Percentiles rank a stretch among this genome's conserved stretches.
Evolutionary conservation across 2,113 vertebrate species (phyloP).

Genomic region (Vanacampus margaritifer): DNA sequence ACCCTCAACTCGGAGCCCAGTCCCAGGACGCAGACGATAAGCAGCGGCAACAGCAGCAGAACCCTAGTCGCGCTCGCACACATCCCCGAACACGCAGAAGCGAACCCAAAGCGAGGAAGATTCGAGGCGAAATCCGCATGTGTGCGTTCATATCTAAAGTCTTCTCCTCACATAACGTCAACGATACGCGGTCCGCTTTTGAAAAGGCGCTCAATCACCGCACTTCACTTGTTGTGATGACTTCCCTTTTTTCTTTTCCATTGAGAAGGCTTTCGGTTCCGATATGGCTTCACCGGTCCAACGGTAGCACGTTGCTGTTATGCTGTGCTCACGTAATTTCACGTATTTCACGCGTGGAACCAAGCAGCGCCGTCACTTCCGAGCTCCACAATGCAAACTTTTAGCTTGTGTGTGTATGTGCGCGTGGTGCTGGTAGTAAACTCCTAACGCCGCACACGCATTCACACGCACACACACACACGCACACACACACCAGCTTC

Average conservation of each 20-base stretch:
- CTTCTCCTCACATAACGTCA: background rate
- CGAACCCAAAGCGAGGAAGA: conserved; percentile 44
- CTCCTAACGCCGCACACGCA: conserved; percentile 74
- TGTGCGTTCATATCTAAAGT: conserved; percentile 51
- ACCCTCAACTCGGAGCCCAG: conserved; percentile 82
- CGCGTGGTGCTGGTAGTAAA: conserved; percentile 56
- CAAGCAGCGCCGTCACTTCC: conserved; percentile 80
- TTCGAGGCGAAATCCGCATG: conserved; percentile 13
- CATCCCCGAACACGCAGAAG: conserved; percentile 62
- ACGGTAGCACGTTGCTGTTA: conserved; percentile 42
- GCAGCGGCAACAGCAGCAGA: conserved; percentile 56
- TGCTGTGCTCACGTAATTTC: conserved; percentile 44
- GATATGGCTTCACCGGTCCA: background rate
- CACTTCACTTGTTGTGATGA: conserved; percentile 21
- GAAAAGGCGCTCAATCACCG: conserved; percentile 24
- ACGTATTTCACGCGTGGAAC: background rate
- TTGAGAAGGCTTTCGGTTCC: conserved; percentile 39
- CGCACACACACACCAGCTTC: conserved; percentile 54
- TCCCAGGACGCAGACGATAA: conserved; percentile 45
- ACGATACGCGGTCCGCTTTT: background rate
- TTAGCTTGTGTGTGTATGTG: conserved; percentile 36
- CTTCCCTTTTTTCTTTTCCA: conserved; percentile 23
- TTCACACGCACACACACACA: background rate
- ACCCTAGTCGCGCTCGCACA: conserved; percentile 56
- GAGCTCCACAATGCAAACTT: conserved; percentile 73